phyloP scores from a whole-genome alignment of 2,888 invertebrate genomes.

The Eupelmus urozonus region DNA sequence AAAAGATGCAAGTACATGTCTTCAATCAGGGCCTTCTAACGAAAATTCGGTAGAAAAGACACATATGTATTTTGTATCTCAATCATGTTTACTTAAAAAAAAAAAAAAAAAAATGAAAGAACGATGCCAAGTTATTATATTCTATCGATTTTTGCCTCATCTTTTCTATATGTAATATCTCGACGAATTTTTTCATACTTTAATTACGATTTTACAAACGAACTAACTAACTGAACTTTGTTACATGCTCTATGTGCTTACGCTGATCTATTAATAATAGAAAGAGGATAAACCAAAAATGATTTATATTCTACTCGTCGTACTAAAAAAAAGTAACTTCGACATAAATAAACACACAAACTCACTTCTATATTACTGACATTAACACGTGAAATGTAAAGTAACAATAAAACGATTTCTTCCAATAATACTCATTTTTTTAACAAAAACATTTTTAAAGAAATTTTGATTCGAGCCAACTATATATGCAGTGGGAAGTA shows the following conservation, averaged over 20 bases:
- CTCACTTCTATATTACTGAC: constrained; percentile 9
- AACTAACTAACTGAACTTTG: constrained; percentile 36
- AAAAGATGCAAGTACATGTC: constrained; percentile 28
- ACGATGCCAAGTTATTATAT: constrained; percentile 51
- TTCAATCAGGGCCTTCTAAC: constrained; percentile 46
- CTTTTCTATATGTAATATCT: constrained; percentile 40
- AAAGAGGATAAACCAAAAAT: constrained; percentile 41
- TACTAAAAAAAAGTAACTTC: constrained; percentile 18
- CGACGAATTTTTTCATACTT: constrained; percentile 33
- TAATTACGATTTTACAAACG: constrained; percentile 42
- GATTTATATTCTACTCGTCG: constrained; percentile 39
- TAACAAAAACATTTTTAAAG: constrained; percentile 34
- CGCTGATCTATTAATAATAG: constrained; percentile 38
- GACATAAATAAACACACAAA: constrained; percentile 8
- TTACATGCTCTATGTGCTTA: constrained; percentile 48
- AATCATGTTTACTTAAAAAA: constrained; percentile 42
- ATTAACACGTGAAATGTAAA: constrained; percentile 1
- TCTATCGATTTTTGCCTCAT: constrained; percentile 45
- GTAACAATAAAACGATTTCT: constrained; percentile 39
- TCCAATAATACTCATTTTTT: constrained; percentile 54
- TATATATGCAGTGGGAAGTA: constrained; percentile 53
- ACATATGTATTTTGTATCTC: constrained; percentile 47
- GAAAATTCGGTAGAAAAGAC: constrained; percentile 14
- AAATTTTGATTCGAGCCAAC: constrained; percentile 49
- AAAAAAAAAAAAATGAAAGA: background rate